Conservation (phyloP, 2,113 vertebrate species). For the Macquaria ambigua region DNA sequence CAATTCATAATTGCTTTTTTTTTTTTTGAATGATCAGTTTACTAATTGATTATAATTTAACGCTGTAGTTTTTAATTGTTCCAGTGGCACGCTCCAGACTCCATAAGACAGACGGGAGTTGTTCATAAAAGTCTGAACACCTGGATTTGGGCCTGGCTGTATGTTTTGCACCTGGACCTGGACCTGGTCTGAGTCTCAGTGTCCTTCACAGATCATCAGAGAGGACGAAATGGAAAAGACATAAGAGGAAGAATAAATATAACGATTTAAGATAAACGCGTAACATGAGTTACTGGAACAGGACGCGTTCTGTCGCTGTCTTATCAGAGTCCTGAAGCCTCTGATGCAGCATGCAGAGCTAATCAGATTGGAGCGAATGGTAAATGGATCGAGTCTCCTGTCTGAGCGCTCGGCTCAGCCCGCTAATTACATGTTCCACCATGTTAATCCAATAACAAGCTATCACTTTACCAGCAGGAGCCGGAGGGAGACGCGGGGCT, state of each 20-base stretch:
- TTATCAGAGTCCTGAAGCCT: no score
- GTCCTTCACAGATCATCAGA: background rate
- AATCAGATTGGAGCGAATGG: no score
- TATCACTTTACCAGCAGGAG: conserved; percentile 40
- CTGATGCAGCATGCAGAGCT: no score
- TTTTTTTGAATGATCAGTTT: background rate
- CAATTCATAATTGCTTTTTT: background rate
- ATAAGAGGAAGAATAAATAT: background rate
- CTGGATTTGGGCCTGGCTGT: background rate
- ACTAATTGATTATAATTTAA: conserved; percentile 10
- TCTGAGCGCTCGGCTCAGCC: no score
- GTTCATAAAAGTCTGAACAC: background rate
- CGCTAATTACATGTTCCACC: no score
- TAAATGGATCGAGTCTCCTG: no score
- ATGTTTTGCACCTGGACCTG: conserved; percentile 11
- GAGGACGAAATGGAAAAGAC: background rate
- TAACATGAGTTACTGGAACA: background rate
- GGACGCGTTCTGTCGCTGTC: no score
- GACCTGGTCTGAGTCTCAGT: background rate
- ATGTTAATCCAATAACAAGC: background rate
- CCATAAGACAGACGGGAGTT: background rate
- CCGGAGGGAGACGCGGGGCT: background rate
- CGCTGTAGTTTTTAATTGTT: background rate
- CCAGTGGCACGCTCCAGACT: background rate
- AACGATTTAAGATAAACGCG: background rate